Evolutionary conservation across 2,888 invertebrate genomes (phyloP).

Genomic region (Andrena flavipes): DNA sequence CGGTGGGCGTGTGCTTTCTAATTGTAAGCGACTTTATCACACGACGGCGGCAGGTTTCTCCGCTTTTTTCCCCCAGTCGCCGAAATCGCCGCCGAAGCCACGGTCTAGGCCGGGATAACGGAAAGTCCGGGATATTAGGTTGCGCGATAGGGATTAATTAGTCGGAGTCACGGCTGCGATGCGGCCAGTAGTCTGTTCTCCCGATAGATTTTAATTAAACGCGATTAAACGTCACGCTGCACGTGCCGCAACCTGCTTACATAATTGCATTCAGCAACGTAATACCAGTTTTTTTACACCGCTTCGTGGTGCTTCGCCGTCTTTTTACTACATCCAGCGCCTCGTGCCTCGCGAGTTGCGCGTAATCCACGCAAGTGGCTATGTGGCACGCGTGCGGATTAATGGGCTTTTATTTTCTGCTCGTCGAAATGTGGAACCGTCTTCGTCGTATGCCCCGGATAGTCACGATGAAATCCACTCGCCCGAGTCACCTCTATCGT

Average conservation of each 20-base stretch:
- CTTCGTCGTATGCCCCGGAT: neutral
- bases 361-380: constrained; percentile 51
- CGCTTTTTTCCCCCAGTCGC: neutral
- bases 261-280: constrained; percentile 58
- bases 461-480: too few relatives aligned
- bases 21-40: constrained; percentile 10
- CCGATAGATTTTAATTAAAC: constrained; percentile 52
- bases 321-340: constrained; percentile 15
- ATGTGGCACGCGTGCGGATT: constrained; percentile 46
- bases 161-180: constrained; percentile 1
- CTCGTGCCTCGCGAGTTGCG: constrained; percentile 38
- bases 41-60: constrained; percentile 42
- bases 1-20: constrained; percentile 39
- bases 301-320: neutral
- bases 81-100: neutral
- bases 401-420: constrained; percentile 33
- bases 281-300: constrained; percentile 56
- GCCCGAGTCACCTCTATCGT: neutral
- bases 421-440: constrained; percentile 12
- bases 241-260: constrained; percentile 55
- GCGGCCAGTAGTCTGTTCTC: neutral
- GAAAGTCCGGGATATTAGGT: constrained; percentile 20
- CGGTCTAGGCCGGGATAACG: neutral
- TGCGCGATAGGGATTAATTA: constrained; percentile 6
- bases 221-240: constrained; percentile 33